Base-by-base conservation (phyloP, 1,140 invertebrate species). In the Drosophila lacertosa region DNA sequence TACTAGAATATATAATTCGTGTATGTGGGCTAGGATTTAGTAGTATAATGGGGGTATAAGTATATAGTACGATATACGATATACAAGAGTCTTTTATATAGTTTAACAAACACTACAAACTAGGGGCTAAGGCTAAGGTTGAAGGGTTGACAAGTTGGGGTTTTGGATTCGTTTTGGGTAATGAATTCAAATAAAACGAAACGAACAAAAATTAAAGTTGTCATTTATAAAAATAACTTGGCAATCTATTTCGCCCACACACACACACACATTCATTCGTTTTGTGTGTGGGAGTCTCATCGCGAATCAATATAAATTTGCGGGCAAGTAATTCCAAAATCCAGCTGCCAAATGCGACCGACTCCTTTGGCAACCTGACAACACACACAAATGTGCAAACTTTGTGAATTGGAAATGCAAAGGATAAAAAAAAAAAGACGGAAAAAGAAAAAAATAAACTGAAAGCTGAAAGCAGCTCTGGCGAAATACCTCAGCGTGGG, bases 71-170 rank as follows among this genome's bases (percentile, higher is more conserved):
- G 69, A 58, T 79, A 74, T 73, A 70, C 65, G 71, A 77, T 69
- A 68, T 65, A 75, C 72, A 60, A 65, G 60, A 63, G 53, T 74
- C 32, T 62, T 39, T 44, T 66, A 35, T 45, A 45, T 44, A 44
- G 37, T 24, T 42, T 22, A 73, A 77, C 60, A 79, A 79, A 81
- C 64, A 53, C 73, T 74, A 75, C 73, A 73, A 62, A 70, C 77
- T 81, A 81, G 50, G 50, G 73, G 42, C 58, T 37, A 39, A 39
- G 63, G 57, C 42, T 47, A 65, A 39, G 44, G 39, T 51, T n/a
- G n/a, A n/a, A n/a, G n/a, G n/a, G n/a, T n/a, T n/a, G n/a, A n/a
- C n/a, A n/a, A n/a, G n/a, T 24, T 20, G 44, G 66, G 13, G 40
- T 44, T 58, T 20, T 33, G 62, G n/a, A 16, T 18, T 11, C 33